Conservation (phyloP, 1,140 invertebrate genomes). For the Pseudomyrmex cubaensis region DNA sequence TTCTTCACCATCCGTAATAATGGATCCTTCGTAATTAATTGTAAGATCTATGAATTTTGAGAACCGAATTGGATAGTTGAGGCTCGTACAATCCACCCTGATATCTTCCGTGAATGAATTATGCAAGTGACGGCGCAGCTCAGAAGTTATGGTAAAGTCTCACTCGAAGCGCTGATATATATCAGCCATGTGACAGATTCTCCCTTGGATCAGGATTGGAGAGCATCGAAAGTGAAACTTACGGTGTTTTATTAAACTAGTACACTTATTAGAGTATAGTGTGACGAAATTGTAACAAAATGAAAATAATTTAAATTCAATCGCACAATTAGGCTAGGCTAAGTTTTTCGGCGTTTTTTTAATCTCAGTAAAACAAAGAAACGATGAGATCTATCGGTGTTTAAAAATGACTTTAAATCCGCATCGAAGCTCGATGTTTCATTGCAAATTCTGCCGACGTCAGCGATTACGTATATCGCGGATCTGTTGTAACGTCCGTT, state of each 20-base stretch:
- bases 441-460: conserved; percentile 33
- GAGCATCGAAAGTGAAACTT: conserved; percentile 3
- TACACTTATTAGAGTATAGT: too few species aligned
- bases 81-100: conserved; percentile 37
- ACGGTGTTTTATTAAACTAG: neutral
- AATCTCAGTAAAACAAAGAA: neutral
- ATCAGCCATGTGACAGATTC: neutral
- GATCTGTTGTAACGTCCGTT: conserved; percentile 50
- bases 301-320: neutral
- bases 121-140: conserved; percentile 60
- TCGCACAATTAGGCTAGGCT: too few species aligned
- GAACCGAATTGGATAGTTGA: conserved; percentile 15
- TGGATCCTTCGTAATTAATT: conserved; percentile 56
- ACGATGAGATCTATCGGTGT: neutral
- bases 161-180: conserved; percentile 36
- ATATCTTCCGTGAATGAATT: conserved; percentile 67
- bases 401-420: conserved; percentile 30
- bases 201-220: conserved; percentile 54
- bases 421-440: conserved; percentile 14
- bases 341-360: neutral
- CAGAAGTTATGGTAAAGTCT: conserved; percentile 66
- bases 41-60: conserved; percentile 47
- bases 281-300: neutral
- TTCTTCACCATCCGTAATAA: conserved; percentile 27
- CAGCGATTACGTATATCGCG: conserved; percentile 60